phyloP scores from a whole-genome alignment of 2,797 vertebrate species.

The Eremophila alpestris region DNA sequence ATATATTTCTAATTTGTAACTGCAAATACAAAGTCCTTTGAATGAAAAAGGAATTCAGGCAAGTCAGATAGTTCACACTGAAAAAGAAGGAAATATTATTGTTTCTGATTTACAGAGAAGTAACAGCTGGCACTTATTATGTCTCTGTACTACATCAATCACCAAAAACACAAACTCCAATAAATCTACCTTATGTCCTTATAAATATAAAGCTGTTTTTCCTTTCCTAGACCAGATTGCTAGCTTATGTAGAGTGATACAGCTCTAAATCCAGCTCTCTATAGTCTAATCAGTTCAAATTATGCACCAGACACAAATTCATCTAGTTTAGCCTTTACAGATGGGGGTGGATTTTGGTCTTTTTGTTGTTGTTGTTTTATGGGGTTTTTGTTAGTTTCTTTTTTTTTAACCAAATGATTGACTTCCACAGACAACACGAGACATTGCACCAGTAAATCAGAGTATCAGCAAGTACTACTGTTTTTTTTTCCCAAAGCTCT shows the following conservation, averaged over 20 bases:
- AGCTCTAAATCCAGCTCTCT: not conserved
- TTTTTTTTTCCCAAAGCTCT: not conserved
- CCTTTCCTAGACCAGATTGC: not conserved
- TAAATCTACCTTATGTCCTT: conserved; percentile 45
- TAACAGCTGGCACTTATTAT: conserved; percentile 58
- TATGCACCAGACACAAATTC: not conserved
- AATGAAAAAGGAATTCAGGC: not conserved
- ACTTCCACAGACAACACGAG: not conserved
- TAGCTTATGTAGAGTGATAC: not conserved
- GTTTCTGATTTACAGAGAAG: conserved; percentile 15
- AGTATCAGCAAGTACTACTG: not conserved
- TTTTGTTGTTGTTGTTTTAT: not conserved
- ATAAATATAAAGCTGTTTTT: conserved; percentile 35
- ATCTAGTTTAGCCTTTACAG: not conserved
- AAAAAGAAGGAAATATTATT: conserved; percentile 29
- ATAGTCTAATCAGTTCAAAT: not conserved
- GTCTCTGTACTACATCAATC: conserved; percentile 44
- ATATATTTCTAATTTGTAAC: not conserved
- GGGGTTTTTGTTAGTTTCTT: not conserved
- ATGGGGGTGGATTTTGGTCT: not conserved
- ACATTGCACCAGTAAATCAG: not conserved
- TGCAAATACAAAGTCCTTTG: not conserved
- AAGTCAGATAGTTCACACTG: not conserved
- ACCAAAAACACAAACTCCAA: conserved; percentile 23
- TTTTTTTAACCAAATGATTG: not conserved